Evolutionary conservation across 2,113 vertebrate species (phyloP).

Genomic region (Mormyrus iriodes): DNA sequence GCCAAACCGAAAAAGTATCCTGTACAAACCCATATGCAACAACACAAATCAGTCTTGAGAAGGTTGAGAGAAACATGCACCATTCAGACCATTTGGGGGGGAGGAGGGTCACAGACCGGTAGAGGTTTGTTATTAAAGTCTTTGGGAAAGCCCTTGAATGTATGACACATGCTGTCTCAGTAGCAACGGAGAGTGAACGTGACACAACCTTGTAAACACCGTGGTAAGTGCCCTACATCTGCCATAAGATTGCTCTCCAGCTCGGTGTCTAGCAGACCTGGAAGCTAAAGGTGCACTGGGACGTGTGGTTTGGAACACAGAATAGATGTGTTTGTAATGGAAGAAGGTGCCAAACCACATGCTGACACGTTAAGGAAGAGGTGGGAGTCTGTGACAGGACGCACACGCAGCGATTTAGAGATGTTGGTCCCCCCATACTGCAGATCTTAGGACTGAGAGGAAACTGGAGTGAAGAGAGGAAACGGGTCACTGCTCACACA

Average conservation of each 20-base stretch:
- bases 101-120: not conserved
- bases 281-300: not conserved
- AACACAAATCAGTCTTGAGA: not conserved
- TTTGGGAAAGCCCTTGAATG: constrained; percentile 13
- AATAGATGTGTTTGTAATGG: not conserved
- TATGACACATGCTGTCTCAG: constrained; percentile 2
- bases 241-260: not conserved
- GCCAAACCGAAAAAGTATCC: not conserved
- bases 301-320: not conserved
- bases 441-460: not conserved
- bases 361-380: not conserved
- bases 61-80: too few relatives aligned
- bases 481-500: not conserved
- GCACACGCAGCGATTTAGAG: not conserved
- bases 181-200: not conserved
- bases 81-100: not conserved
- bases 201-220: not conserved
- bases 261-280: not conserved
- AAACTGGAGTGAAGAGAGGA: not conserved
- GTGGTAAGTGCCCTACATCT: not conserved
- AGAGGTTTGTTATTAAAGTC: constrained; percentile 7
- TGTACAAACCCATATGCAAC: not conserved
- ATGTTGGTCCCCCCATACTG: not conserved
- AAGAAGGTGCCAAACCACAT: not conserved
- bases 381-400: not conserved